Evolutionary conservation across 2,113 vertebrate genomes (phyloP), one percentile per base, ranked within the genome.

Genomic region (Phocoena phocoena): DNA sequence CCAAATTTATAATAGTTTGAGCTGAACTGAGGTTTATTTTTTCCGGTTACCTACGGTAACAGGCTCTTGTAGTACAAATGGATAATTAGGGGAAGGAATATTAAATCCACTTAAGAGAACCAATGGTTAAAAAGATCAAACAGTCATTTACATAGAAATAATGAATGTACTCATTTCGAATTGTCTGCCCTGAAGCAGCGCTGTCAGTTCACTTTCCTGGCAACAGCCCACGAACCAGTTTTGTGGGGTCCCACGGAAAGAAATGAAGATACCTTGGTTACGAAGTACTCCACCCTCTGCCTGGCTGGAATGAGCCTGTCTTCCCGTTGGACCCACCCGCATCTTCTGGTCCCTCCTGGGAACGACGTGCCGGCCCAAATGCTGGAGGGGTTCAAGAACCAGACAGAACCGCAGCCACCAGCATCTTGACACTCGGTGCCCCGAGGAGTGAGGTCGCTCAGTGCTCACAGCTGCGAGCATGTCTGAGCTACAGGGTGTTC

Each of bases 171-270:
- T 50, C 63, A 1, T 50, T 58, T 84, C 2, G 20, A 13, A 50
- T 20, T 0, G 26, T 58, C 62, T 67, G 33, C 20, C 14, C 65
- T 3, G 28, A 28, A 14, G 60, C 67, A 53, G 33, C 18, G 9
- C 23, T 18, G 62, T 44, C 86, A 11, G 0, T 21, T 47, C 36
- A 8, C 28, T 31, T 47, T 60, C 58, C 50, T 21, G 36, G 14
- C 17, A 3, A 50, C 9, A 3, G 18, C 6, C 15, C 0, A 0
- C 21, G 55, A 58, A 17, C 14, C 10, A 23, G 33, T 25, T 67
- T 14, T 36, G 65, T 41, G 55, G 10, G 10, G 5, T 28, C 6
- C 0, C 8, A 4, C 0, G 1, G 7, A 50, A 20, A 33, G 14
- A 85, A 15, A 44, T 0, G 6, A 63, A 33, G 20, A 6, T 6